phyloP scores from a whole-genome alignment of 2,797 vertebrate genomes.

The Poeciliopsis paucimaculata region DNA sequence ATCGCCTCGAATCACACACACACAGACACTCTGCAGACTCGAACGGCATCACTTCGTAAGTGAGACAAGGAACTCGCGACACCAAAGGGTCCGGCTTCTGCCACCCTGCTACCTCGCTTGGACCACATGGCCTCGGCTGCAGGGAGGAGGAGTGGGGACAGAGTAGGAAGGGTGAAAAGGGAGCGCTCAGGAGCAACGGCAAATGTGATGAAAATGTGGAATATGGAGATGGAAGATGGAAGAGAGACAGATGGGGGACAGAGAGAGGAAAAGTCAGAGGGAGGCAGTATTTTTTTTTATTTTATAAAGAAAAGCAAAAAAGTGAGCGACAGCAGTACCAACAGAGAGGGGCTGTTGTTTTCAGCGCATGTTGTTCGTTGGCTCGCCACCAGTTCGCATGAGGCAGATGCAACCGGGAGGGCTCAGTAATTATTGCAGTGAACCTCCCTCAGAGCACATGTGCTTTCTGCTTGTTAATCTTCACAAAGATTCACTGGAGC shows the following conservation, averaged over 20 bases:
- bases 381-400: conserved; percentile 72
- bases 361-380: conserved; percentile 68
- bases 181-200: conserved; percentile 49
- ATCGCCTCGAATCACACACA: conserved; percentile 46
- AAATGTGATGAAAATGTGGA: conserved; percentile 69
- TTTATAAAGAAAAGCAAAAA: conserved; percentile 23
- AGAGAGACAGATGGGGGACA: conserved; percentile 73
- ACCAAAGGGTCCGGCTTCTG: conserved; percentile 78
- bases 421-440: conserved; percentile 69
- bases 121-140: conserved; percentile 71
- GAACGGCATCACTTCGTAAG: conserved; percentile 69
- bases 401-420: conserved; percentile 75
- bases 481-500: conserved; percentile 49
- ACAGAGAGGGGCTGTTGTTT: conserved; percentile 70
- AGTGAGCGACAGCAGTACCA: conserved; percentile 55
- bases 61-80: conserved; percentile 74
- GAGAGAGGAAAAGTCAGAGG: conserved; percentile 57
- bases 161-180: conserved; percentile 66
- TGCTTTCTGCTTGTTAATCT: conserved; percentile 65
- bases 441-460: conserved; percentile 76
- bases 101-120: conserved; percentile 72
- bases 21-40: conserved; percentile 41
- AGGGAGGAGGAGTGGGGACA: conserved; percentile 64
- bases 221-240: conserved; percentile 61
- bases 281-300: conserved; percentile 32